These are phyloP conservation scores for Apamea anceps DNA, from an alignment of 2,888 invertebrate genomes.

Conservation along the genomic window DNA sequence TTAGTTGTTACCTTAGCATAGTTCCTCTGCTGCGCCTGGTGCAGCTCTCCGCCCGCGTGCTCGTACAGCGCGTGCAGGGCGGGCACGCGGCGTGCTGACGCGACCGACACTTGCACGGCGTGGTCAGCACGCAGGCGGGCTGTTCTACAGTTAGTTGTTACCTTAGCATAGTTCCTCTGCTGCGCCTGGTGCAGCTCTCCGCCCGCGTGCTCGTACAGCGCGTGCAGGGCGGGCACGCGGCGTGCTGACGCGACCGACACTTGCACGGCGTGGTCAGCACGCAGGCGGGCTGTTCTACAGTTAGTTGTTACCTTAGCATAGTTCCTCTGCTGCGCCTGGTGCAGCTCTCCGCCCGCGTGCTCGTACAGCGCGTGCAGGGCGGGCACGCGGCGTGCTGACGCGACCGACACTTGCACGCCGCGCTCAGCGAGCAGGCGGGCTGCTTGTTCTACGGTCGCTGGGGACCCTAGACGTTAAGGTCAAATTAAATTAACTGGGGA, in stretches of 20 bases:
- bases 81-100: too few relatives aligned
- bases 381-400: slow-evolving; percentile 97
- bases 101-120: too few relatives aligned
- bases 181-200: slow-evolving; percentile 95
- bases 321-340: slow-evolving; percentile 95
- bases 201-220: slow-evolving; percentile 93
- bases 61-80: slow-evolving; percentile 93
- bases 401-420: slow-evolving; percentile 95
- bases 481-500: background rate
- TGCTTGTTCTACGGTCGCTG: slow-evolving; percentile 94
- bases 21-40: slow-evolving; percentile 95
- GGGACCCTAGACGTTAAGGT: slow-evolving; percentile 76
- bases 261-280: too few relatives aligned
- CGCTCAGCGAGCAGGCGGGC: slow-evolving; percentile 95
- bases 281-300: too few relatives aligned
- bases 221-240: too few relatives aligned
- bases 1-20: slow-evolving; percentile 93
- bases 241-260: too few relatives aligned
- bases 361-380: slow-evolving; percentile 96
- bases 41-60: slow-evolving; percentile 96
- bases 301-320: slow-evolving; percentile 93
- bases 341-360: slow-evolving; percentile 96
- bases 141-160: slow-evolving; percentile 40
- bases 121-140: too few relatives aligned
- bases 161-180: slow-evolving; percentile 97